Evolutionary conservation across 2,797 vertebrate genomes (phyloP), one percentile per base, ranked within the genome.

Genomic region (Ceryle rudis): DNA sequence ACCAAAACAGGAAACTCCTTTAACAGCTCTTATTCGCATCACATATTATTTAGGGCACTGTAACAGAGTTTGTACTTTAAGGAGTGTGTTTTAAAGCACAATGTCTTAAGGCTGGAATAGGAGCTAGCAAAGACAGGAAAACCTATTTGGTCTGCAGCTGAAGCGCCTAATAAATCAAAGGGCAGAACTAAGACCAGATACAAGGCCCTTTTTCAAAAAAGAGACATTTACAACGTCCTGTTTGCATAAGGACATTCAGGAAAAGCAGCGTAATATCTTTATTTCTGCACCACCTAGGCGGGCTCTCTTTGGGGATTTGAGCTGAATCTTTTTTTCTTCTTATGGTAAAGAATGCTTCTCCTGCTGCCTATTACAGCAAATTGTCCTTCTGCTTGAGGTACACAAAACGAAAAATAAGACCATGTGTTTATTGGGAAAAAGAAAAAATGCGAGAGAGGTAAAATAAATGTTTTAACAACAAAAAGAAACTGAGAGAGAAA

Each of bases 151-250:
- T 94, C 97, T 97, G 95, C 96, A 97, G 95, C 97, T 95, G 97
- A 97, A 96, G 92, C 69, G 96, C 94, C 96, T 97, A 95, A 97
- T 98, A 98, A 98, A 98, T 98, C 98, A 98, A 87, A 86, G 94
- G 93, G 93, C 90, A 90, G 94, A 96, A 89, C 94, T 82, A 90
- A 97, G 97, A 96, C 97, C 95, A 89, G 55, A 96, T 93, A 97
- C 96, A 96, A 94, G 97, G 95, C 94, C 82, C 75, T 92, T 96
- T 95, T 96, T 98, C 95, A 88, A 94, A 97, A 96, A 94, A 78
- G 96, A 97, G 95, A 96, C 97, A 62, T 95, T 96, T 93, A 94
- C 96, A 97, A 97, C 91, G 42, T 97, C 97, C 97, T 97, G 97
- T 97, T 97, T 97, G 97, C 97, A 97, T 97, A 93, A 97, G 95